phyloP scores from a whole-genome alignment of 2,888 invertebrate genomes.

The Orchesellides sinensis region DNA sequence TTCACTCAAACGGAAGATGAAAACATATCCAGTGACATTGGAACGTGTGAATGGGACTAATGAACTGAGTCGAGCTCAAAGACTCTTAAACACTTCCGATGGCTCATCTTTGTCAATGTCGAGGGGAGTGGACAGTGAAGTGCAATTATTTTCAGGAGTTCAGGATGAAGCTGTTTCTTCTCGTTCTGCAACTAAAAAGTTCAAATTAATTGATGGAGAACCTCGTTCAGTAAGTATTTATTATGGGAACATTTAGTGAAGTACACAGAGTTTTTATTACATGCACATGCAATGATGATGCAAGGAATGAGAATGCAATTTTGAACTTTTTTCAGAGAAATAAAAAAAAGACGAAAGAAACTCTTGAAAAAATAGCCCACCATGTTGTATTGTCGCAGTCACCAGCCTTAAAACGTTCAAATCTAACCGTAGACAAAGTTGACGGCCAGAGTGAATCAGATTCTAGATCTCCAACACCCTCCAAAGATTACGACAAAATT shows the following conservation, averaged over 20 bases:
- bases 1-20: constrained; percentile 50
- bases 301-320: neutral
- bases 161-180: neutral
- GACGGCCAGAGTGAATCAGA: constrained; percentile 5
- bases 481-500: neutral
- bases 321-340: neutral
- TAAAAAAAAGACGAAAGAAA: neutral
- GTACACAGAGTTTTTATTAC: too few species aligned
- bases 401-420: neutral
- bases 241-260: too few species aligned
- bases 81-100: constrained; percentile 14
- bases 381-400: constrained; percentile 14
- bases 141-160: neutral
- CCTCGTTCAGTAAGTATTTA: constrained; percentile 25
- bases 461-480: constrained; percentile 39
- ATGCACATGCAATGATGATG: neutral
- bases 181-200: constrained; percentile 14
- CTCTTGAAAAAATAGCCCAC: constrained; percentile 34
- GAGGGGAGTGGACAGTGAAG: too few species aligned
- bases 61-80: constrained; percentile 6
- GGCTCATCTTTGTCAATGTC: neutral
- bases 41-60: constrained; percentile 15
- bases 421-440: neutral
- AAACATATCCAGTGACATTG: constrained; percentile 60
- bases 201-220: constrained; percentile 39